These are phyloP conservation scores for Piaya cayana DNA, from an alignment of 2,113 vertebrate genomes.

Conservation along the genomic window DNA sequence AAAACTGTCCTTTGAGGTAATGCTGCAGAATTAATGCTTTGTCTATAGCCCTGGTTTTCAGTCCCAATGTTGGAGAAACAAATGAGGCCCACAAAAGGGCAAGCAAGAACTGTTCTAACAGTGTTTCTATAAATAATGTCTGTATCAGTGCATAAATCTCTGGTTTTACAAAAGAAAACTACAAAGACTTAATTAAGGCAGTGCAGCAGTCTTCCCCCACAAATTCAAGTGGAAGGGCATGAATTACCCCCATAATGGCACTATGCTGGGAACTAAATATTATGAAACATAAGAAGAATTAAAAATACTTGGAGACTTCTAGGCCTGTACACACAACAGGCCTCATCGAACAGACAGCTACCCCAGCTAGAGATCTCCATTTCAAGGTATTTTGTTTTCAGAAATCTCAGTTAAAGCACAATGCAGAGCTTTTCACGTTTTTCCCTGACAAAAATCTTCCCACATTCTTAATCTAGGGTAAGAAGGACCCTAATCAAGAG, in stretches of 20 bases:
- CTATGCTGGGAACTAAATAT: background rate
- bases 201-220: background rate
- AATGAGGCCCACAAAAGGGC: slow-evolving; percentile 51
- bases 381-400: background rate
- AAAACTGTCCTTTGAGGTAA: slow-evolving; percentile 26
- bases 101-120: slow-evolving; percentile 5
- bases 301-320: background rate
- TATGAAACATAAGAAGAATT: background rate
- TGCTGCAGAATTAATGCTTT: slow-evolving; percentile 9
- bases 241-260: background rate
- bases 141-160: background rate
- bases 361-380: background rate
- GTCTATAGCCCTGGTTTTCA: background rate
- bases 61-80: slow-evolving; percentile 1
- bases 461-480: background rate
- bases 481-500: background rate
- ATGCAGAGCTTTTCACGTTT: background rate
- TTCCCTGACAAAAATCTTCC: background rate
- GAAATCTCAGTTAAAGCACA: background rate
- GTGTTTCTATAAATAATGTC: slow-evolving; percentile 42
- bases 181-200: slow-evolving; percentile 19
- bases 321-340: background rate
- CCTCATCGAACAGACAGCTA: background rate
- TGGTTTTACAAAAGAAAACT: slow-evolving; percentile 20
- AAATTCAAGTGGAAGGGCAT: background rate